Base-by-base conservation (phyloP, 2,113 vertebrate genomes). In the Psilopsiagon aurifrons region DNA sequence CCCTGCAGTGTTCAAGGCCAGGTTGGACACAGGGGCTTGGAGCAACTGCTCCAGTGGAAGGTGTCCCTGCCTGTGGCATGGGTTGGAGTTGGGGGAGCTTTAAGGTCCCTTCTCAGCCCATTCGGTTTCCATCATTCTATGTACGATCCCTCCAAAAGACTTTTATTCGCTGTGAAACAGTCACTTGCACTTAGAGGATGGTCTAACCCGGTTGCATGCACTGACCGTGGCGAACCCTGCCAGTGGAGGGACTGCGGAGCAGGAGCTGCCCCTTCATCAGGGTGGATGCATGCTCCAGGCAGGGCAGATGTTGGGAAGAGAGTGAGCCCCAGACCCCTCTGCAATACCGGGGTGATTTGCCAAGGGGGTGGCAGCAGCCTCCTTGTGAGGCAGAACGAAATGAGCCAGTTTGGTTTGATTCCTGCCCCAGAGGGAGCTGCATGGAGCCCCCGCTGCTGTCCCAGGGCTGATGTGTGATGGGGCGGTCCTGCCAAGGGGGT, bases 141-240 rank as follows among this genome's bases (percentile, higher is more conserved):
- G 55, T 52, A 52, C 63, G 64, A 86, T 31, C 13, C 9, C 14
- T 46, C 5, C 29, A 15, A 55, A 74, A 25, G 7, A n/a, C 7
- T 69, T 55, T 33, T 22, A 33, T 20, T 57, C 12, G 31, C 44
- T 47, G 10, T 3, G 18, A 27, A 37, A 12, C 17, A 18, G 4
- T 14, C 6, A 8, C 27, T 28, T 66, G 10, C 10, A 13, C 33
- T 14, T 6, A 33, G 46, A 25, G 46, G 10, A 77, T 39, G 10
- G 9, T 64, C 14, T 83, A 28, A 17, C 23, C 0, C 1, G 33
- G 23, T 14, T 43, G 55, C 25, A 4, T 3, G 6, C 0, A 1
- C 57, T 31, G 75, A 8, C 13, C 1, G 3, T 0, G 3, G 28
- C 19, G 47, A 74, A 27, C 49, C 17, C 57, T 25, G 73, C 27